Conservation (phyloP, 2,113 vertebrate species). For the Corydoras maculifer region DNA sequence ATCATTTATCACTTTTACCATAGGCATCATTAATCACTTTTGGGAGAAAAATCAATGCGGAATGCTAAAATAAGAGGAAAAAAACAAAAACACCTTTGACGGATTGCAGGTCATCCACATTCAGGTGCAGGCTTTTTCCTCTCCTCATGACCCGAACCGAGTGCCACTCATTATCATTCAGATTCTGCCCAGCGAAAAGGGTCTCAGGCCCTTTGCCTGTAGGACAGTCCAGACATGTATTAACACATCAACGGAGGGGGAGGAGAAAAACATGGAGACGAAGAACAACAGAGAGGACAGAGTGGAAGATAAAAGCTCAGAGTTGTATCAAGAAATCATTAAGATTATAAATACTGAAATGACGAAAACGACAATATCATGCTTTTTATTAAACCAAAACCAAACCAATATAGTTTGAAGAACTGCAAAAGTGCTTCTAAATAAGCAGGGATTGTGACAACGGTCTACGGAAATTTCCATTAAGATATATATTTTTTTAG, state of each 20-base stretch:
- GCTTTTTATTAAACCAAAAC: too few species aligned
- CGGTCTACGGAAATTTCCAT: too few species aligned
- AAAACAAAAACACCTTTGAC: conserved; percentile 61
- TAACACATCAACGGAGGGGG: conserved; percentile 67
- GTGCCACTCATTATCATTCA: conserved; percentile 99
- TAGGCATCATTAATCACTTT: too few species aligned
- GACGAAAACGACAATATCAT: too few species aligned
- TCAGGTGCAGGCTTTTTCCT: conserved; percentile 93
- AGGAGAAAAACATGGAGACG: conserved; percentile 7
- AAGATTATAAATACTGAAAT: too few species aligned
- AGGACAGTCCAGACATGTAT: conserved; percentile 91
- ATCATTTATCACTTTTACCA: too few species aligned
- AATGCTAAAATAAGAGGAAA: background rate
- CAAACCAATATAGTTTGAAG: too few species aligned
- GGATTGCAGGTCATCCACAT: conserved; percentile 84
- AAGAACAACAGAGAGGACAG: background rate
- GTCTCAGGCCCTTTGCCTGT: conserved; percentile 99
- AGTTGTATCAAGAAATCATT: too few species aligned
- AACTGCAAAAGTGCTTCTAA: too few species aligned
- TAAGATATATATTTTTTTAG: too few species aligned
- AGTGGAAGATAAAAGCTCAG: background rate
- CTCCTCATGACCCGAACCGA: conserved; percentile 94
- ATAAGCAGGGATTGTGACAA: background rate
- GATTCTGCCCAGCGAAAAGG: conserved; percentile 96
- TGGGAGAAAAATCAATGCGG: background rate